Evolutionary conservation across 64 coral and sea anemone species (phyloP), one percentile per base, ranked within the genome.

Genomic region (Hydrozoanthus tunicans): DNA sequence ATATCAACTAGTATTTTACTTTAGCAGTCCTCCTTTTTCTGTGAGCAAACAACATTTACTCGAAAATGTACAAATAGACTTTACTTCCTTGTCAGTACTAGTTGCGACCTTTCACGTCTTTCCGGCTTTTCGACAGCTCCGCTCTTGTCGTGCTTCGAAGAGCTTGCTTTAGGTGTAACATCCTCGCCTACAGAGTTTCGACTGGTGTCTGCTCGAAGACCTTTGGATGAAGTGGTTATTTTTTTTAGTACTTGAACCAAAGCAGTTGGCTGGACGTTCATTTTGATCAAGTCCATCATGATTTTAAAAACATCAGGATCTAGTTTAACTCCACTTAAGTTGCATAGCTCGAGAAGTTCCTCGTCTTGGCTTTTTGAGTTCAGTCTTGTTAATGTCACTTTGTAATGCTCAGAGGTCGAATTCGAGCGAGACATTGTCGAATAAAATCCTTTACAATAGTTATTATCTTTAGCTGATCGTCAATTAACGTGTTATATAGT

Each of bases 251-350:
- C 70, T 75, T 90, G 94, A 77, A 99, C 94, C 79, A 99, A 71
- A 56, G 97, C 90, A 23, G 94, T 92, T 26, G 97, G 97, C 32
- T 94, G 93, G 24, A 99, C 94, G 60, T 99, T 99, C 26, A 96
- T 76, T 86, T 96, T 95, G 27, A 99, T 96, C 62, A 99, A 92
- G 73, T 99, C 97, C 56, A 99, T 85, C 51, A 99, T 74, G 77
- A 96, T 96, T 82, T 99, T 95, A 77, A 99, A 99, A 6, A 99
- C 94, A 75, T 99, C 94, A 1, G 92, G 79, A 24, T 99, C 97
- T 26, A 99, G 60, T 74, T 89, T 96, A 2, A 99, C 97, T 55
- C 97, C 97, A 64, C 97, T 99, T 71, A 99, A 86, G 24, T 92
- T 99, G 52, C 97, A 99, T 25, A 99, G 15, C 9, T 99, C 97